Base-by-base conservation (phyloP, 2,888 invertebrate species). In the Campopleginae sp. region DNA sequence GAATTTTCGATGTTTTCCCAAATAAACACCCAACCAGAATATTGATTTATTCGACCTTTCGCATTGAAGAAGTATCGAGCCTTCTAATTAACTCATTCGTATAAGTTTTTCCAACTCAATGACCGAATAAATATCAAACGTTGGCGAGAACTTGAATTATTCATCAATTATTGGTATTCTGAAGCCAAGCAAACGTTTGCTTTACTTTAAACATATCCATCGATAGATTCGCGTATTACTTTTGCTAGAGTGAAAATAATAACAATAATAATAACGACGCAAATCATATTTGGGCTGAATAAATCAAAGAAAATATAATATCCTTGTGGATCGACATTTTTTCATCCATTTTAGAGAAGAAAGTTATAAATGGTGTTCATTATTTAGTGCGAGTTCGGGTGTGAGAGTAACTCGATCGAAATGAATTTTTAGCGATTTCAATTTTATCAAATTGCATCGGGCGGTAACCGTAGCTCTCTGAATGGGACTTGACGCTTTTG, bases 351-450 rank as follows among this genome's bases (percentile, higher is more conserved):
- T 27, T 6, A 27, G 10, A 1, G 4, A 1, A 19, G 10, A 51
- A 51, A 51, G 5, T 27, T 12, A 1, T 19, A 65, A 51, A 51
- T 23, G 0, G 3, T 33, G 33, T 8, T 27, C 46, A 10, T 31
- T n/a, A n/a, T 33, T 51, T n/a, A 46, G 2, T 27, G 51, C n/a
- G 10, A 10, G 51, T 51, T 19, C 6, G 1, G n/a, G 46, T n/a
- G 31, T 38, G 19, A 38, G n/a, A 12, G 33, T 19, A 46, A 44
- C 14, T 77, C 12, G 54, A 54, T 58, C n/a, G 17, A 63, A 75
- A 63, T 63, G 19, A 63, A 63, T 46, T 46, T 75, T 61, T 46
- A 42, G n/a, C n/a, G 46, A 14, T 27, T 46, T 46, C 19, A 17
- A 23, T 58, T 17, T 19, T 33, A 31, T 19, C 2, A 75, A 75